Base-by-base conservation (phyloP, 1,140 invertebrate species). In the Meloidogyne exigua region DNA sequence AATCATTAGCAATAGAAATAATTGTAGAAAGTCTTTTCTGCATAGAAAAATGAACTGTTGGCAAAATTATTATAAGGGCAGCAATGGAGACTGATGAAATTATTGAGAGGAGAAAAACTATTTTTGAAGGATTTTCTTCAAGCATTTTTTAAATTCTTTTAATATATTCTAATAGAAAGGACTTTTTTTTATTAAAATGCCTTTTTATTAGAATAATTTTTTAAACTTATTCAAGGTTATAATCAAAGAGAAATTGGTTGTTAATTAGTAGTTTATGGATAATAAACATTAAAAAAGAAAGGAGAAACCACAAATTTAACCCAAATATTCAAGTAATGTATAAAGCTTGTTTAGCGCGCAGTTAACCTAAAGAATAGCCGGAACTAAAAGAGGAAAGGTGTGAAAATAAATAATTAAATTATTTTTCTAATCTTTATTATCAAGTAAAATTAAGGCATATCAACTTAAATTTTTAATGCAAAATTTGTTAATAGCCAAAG, bases 1-100 rank as follows among this genome's bases (percentile, higher is more conserved):
- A 57, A n/a, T 57, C 49, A 57, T 57, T 57, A 57, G 49, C 15
- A 57, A 57, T n/a, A 57, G 49, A 57, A 57, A 57, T 57, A n/a
- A 57, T 9, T 9, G n/a, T n/a, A 57, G 49, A n/a, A 7, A 57
- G 49, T 7, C 49, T n/a, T 57, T n/a, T 18, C 21, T 57, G 49
- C 49, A 57, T 57, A 1, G 49, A 57, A 57, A 57, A 57, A 57
- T 57, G 49, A n/a, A 12, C 18, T n/a, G n/a, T 57, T n/a, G 49
- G 49, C 21, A 57, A 57, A 57, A 57, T 18, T 5, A 57, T 57
- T 57, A 57, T 57, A n/a, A 57, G 49, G 18, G 49, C 18, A 1
- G 49, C 49, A n/a, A 57, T 7, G 5, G 49, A 57, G 13, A n/a
- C 18, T n/a, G 18, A 57, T 18, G 49, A 57, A 9, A 57, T n/a